These are phyloP conservation scores for Hermatobates lingyangjiaoensis DNA, from an alignment of 1,140 invertebrate species.

Conservation along the genomic window DNA sequence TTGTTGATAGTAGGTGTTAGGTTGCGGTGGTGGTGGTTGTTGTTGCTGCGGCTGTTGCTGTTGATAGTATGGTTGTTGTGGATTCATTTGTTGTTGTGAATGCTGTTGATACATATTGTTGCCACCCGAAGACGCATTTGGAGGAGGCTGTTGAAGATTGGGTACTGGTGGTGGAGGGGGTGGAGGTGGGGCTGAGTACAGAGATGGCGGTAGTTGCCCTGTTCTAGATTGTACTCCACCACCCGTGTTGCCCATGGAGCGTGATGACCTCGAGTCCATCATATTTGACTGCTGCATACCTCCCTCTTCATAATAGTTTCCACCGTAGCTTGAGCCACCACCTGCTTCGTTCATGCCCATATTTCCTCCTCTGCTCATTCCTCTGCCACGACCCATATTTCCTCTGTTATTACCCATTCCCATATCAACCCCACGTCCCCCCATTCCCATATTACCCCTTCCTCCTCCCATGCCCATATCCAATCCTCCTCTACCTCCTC, in stretches of 20 bases:
- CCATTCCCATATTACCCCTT: neutral
- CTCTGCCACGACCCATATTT: too few species aligned
- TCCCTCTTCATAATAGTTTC: neutral
- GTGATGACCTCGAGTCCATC: neutral
- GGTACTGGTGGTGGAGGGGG: neutral
- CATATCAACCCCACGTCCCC: neutral
- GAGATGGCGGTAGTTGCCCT: neutral
- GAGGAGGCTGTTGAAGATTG: constrained; percentile 1
- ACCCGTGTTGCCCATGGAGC: neutral
- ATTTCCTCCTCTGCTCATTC: neutral
- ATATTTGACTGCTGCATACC: neutral
- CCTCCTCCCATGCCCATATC: neutral
- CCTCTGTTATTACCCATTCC: neutral
- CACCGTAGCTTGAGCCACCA: neutral
- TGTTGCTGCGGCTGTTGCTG: constrained; percentile 4
- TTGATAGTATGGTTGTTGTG: constrained; percentile 10
- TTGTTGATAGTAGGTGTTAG: constrained; percentile 1
- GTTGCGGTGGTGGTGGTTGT: constrained; percentile 2
- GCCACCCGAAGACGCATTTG: neutral
- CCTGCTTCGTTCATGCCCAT: too few species aligned
- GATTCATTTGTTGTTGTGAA: constrained; percentile 8
- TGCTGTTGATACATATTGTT: constrained; percentile 1
- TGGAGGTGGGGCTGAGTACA: neutral
- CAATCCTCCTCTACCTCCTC: too few species aligned
- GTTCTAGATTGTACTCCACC: neutral